These are phyloP conservation scores for Diplodus sargus DNA, from an alignment of 2,797 vertebrate genomes.

Conservation along the genomic window DNA sequence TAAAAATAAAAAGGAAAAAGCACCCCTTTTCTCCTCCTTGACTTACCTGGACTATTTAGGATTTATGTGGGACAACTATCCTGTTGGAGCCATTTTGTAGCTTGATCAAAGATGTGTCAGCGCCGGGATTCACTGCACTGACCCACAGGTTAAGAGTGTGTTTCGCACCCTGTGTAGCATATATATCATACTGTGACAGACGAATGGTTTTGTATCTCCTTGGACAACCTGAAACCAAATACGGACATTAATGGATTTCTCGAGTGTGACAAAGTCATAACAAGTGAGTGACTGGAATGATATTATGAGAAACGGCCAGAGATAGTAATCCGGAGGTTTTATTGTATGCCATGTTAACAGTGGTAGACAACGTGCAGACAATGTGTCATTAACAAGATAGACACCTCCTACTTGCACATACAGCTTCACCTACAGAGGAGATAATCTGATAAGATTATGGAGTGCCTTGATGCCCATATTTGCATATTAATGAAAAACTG, in stretches of 20 bases:
- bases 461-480: conserved; percentile 8
- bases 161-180: conserved; percentile 46
- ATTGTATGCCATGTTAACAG: too few species aligned
- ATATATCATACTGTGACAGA: conserved; percentile 69
- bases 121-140: conserved; percentile 59
- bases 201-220: conserved; percentile 52
- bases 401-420: neutral
- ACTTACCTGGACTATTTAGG: conserved; percentile 52
- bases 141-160: conserved; percentile 69
- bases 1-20: conserved; percentile 17
- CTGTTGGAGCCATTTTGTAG: conserved; percentile 64
- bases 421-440: conserved; percentile 12
- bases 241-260: conserved; percentile 47
- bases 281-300: conserved; percentile 27
- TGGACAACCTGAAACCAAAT: conserved; percentile 60
- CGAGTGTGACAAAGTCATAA: conserved; percentile 51
- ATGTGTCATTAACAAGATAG: neutral
- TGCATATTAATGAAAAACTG: conserved; percentile 24
- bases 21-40: conserved; percentile 5
- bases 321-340: conserved; percentile 37
- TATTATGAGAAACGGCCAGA: conserved; percentile 19
- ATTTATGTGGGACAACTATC: conserved; percentile 68
- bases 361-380: neutral
- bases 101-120: conserved; percentile 76
- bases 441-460: conserved; percentile 9